phyloP scores from a whole-genome alignment of 1,140 invertebrate species.

The Tribolium madens region DNA sequence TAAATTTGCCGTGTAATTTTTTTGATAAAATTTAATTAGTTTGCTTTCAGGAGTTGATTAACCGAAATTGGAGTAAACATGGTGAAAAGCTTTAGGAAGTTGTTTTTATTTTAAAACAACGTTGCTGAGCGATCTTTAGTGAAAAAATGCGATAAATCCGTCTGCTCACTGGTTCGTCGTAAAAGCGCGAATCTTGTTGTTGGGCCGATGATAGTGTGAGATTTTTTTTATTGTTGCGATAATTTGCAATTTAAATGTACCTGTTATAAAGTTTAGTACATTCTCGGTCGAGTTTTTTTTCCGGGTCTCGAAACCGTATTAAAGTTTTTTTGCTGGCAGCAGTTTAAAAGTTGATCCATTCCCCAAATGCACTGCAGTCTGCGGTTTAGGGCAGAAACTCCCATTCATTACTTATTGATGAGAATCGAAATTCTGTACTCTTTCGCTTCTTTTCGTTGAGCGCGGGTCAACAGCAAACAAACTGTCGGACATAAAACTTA shows the following conservation, averaged over 20 bases:
- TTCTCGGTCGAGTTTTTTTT: slow-evolving; percentile 21
- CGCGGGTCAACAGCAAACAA: slow-evolving; percentile 48
- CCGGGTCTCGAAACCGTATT: slow-evolving; percentile 10
- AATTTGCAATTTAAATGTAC: slow-evolving; percentile 42
- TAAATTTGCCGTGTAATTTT: neutral
- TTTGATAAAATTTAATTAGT: neutral
- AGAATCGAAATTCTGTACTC: slow-evolving; percentile 46
- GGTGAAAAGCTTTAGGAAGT: neutral
- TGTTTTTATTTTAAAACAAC: neutral
- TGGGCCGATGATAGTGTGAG: neutral
- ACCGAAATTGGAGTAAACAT: neutral
- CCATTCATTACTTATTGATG: slow-evolving; percentile 55
- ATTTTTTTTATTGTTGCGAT: slow-evolving; percentile 17
- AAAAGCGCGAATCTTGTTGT: slow-evolving; percentile 5
- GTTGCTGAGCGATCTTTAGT: neutral
- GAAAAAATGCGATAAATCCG: slow-evolving; percentile 1
- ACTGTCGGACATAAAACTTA: slow-evolving; percentile 37
- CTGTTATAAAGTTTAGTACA: slow-evolving; percentile 26
- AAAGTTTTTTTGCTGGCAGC: slow-evolving; percentile 46
- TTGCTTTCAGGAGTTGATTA: neutral
- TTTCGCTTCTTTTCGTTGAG: slow-evolving; percentile 38
- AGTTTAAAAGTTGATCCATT: slow-evolving; percentile 48
- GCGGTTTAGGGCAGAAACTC: slow-evolving; percentile 44
- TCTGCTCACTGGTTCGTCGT: neutral
- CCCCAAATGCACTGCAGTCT: slow-evolving; percentile 45